Percentiles rank a stretch among this genome's conserved stretches.
Conservation (phyloP, 2,113 vertebrate species). For the Mungos mungo region DNA sequence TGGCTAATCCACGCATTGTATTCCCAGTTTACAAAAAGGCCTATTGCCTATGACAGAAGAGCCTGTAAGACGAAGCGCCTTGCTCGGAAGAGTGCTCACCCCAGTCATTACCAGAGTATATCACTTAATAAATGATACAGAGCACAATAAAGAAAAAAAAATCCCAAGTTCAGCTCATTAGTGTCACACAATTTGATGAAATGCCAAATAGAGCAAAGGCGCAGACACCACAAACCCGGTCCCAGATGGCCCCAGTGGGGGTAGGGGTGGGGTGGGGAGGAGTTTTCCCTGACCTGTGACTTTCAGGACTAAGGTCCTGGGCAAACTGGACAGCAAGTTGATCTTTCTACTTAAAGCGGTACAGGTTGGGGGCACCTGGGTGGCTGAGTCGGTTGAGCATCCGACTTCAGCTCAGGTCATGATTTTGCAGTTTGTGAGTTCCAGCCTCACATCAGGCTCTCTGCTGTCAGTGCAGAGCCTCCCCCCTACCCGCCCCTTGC, state of each 20-base stretch:
- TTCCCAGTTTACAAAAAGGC: not conserved
- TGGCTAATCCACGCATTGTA: not conserved
- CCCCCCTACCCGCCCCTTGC: too few relatives aligned
- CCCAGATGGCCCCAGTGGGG: not conserved
- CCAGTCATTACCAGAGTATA: not conserved
- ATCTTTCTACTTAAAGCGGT: not conserved
- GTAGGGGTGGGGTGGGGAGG: not conserved
- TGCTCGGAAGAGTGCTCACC: not conserved
- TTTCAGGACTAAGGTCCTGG: not conserved
- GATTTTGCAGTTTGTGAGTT: too few relatives aligned
- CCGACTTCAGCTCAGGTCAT: too few relatives aligned
- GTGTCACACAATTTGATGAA: not conserved
- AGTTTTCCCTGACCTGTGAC: not conserved
- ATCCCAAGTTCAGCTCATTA: not conserved
- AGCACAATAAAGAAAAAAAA: not conserved
- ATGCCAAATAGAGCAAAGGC: too few relatives aligned
- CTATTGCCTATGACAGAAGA: not conserved
- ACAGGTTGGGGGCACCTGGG: too few relatives aligned
- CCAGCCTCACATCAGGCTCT: too few relatives aligned
- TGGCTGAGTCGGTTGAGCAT: too few relatives aligned
- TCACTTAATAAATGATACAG: not conserved
- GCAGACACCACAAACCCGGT: not conserved
- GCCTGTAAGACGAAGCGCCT: too few relatives aligned
- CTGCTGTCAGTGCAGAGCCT: too few relatives aligned
- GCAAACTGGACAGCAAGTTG: not conserved